A percentile compares a stretch with the other conserved stretches of the same genome.
phyloP scores from a whole-genome alignment of 2,888 invertebrate species.

The Panzeria rudis region DNA sequence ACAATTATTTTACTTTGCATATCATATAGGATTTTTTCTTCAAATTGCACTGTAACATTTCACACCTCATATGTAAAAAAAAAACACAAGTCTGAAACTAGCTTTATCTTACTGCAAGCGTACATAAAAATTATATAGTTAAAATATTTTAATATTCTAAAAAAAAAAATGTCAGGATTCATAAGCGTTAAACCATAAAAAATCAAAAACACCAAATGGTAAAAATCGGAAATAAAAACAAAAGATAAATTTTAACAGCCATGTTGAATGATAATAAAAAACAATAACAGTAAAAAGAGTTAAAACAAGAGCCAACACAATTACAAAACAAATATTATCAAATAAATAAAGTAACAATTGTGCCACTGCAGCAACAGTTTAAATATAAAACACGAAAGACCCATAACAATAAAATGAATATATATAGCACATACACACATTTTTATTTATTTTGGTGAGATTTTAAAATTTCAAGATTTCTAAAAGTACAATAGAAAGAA shows the following conservation, averaged over 20 bases:
- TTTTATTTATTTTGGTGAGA: slow-evolving; percentile 3
- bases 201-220: slow-evolving; percentile 30
- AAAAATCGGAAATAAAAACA: slow-evolving; percentile 38
- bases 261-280: slow-evolving; percentile 33
- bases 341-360: slow-evolving; percentile 27
- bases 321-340: slow-evolving; percentile 1
- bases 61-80: no score
- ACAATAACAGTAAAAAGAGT: slow-evolving; percentile 13
- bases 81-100: no score
- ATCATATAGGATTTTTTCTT: no score
- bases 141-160: not conserved
- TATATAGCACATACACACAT: not conserved
- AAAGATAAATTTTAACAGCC: slow-evolving; percentile 44
- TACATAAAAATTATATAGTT: not conserved
- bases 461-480: slow-evolving; percentile 21
- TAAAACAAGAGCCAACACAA: not conserved
- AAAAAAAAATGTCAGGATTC: slow-evolving; percentile 1
- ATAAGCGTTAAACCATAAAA: slow-evolving; percentile 29
- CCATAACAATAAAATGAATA: slow-evolving; percentile 30
- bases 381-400: slow-evolving; percentile 19
- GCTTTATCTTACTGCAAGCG: no score
- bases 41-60: no score
- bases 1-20: no score
- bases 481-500: slow-evolving; percentile 7
- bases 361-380: slow-evolving; percentile 34